These are phyloP conservation scores for Aldrovandia affinis DNA, from an alignment of 2,797 vertebrate species.

Conservation along the genomic window DNA sequence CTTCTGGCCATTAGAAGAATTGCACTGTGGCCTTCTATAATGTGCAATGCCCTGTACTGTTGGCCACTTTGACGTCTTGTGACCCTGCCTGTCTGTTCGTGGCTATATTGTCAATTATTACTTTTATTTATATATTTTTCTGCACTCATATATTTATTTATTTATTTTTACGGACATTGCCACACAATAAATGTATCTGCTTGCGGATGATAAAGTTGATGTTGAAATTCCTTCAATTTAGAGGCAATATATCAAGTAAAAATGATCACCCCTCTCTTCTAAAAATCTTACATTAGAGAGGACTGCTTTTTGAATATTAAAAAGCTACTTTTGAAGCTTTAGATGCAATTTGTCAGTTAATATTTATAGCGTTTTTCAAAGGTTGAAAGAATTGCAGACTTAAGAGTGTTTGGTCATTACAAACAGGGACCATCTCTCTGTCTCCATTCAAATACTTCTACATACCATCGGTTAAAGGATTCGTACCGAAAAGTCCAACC, in stretches of 20 bases:
- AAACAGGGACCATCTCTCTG: constrained; percentile 39
- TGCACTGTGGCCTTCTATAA: neutral
- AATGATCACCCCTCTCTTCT: constrained; percentile 38
- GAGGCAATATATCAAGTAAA: constrained; percentile 46
- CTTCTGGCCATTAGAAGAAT: constrained; percentile 5
- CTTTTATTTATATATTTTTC: no score
- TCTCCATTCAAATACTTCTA: constrained; percentile 48
- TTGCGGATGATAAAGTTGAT: neutral
- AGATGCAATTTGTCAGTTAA: constrained; percentile 67
- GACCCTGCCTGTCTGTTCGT: no score
- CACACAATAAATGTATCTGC: no score
- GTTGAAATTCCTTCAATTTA: constrained; percentile 38
- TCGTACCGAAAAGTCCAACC: constrained; percentile 58
- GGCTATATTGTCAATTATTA: no score
- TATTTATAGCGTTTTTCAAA: constrained; percentile 71
- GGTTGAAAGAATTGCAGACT: constrained; percentile 52
- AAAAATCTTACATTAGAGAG: constrained; percentile 55
- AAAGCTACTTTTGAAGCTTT: constrained; percentile 65
- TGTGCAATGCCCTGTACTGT: neutral
- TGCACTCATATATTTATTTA: no score
- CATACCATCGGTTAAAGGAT: constrained; percentile 49
- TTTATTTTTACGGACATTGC: no score
- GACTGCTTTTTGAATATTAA: constrained; percentile 65
- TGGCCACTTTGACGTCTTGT: neutral
- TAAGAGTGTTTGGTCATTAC: constrained; percentile 42